These are phyloP conservation scores for Phoenicopterus ruber DNA, from an alignment of 2,113 vertebrate genomes.

Conservation along the genomic window DNA sequence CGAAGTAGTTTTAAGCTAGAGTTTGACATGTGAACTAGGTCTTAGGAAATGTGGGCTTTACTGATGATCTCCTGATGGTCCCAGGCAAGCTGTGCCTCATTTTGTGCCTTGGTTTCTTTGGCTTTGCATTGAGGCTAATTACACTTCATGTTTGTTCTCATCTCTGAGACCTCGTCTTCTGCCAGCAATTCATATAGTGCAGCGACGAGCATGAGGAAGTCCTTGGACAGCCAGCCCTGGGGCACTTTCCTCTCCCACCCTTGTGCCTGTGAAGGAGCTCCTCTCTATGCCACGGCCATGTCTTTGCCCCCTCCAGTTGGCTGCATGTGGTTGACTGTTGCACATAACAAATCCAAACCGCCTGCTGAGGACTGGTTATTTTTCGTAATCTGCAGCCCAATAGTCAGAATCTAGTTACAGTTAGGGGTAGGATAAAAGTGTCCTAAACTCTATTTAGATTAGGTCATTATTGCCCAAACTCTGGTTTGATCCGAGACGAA, in stretches of 20 bases:
- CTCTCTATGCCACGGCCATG: rapidly evolving
- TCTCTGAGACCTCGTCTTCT: background rate
- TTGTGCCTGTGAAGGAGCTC: background rate
- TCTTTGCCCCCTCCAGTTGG: background rate
- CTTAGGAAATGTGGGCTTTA: background rate
- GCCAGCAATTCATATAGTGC: background rate
- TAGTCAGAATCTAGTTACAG: background rate
- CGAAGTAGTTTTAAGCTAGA: rapidly evolving
- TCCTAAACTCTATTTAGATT: background rate
- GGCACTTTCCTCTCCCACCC: background rate
- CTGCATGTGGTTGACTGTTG: background rate
- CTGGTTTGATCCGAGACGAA: background rate
- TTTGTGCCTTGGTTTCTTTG: background rate
- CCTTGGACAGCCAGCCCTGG: background rate
- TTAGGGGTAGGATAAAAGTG: background rate
- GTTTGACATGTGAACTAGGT: background rate
- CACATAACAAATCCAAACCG: background rate
- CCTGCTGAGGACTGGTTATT: background rate
- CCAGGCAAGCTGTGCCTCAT: background rate
- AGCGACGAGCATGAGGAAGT: background rate
- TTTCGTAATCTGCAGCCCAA: background rate
- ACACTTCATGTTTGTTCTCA: background rate
- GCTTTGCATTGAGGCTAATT: background rate
- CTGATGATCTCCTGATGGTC: background rate
- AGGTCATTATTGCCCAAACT: background rate